Evolutionary conservation across 1,140 invertebrate genomes (phyloP).

Genomic region (Penaeus indicus): DNA sequence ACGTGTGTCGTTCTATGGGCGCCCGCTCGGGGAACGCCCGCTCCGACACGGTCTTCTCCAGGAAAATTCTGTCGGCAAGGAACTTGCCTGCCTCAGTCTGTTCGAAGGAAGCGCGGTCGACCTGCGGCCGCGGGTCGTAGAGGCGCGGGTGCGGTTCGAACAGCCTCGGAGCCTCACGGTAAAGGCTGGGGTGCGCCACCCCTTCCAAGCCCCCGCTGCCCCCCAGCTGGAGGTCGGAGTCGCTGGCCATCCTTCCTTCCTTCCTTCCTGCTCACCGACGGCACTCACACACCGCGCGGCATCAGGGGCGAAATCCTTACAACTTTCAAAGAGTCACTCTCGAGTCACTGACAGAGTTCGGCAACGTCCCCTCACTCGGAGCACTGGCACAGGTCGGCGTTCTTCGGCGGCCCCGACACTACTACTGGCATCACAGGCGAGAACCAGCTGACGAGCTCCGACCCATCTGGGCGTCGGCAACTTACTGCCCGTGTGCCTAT

Average conservation of each 20-base stretch:
- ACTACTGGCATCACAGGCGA: too few relatives aligned
- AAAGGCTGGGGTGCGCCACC: conserved; percentile 35
- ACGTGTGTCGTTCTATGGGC: conserved; percentile 44
- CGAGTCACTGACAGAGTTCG: too few relatives aligned
- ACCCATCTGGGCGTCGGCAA: conserved; percentile 51
- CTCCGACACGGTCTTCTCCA: conserved; percentile 48
- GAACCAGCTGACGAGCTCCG: conserved; percentile 39
- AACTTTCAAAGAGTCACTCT: too few relatives aligned
- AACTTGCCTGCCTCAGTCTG: conserved; percentile 42
- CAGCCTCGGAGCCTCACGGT: conserved; percentile 25
- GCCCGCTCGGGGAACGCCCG: conserved; percentile 40
- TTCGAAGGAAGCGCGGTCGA: conserved; percentile 35
- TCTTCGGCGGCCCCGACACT: too few relatives aligned
- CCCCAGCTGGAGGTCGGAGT: conserved; percentile 48
- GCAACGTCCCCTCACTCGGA: too few relatives aligned
- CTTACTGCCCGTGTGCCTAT: conserved; percentile 63
- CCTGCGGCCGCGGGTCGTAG: conserved; percentile 39
- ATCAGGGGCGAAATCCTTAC: too few relatives aligned
- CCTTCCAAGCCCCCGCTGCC: conserved; percentile 32
- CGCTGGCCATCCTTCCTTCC: conserved; percentile 48
- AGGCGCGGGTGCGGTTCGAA: conserved; percentile 38
- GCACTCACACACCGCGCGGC: too few relatives aligned
- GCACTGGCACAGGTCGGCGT: too few relatives aligned
- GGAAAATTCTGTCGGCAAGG: conserved; percentile 49
- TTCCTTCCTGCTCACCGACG: too few relatives aligned